Conservation (phyloP, 2,113 vertebrate species). For the Callipepla californica region DNA sequence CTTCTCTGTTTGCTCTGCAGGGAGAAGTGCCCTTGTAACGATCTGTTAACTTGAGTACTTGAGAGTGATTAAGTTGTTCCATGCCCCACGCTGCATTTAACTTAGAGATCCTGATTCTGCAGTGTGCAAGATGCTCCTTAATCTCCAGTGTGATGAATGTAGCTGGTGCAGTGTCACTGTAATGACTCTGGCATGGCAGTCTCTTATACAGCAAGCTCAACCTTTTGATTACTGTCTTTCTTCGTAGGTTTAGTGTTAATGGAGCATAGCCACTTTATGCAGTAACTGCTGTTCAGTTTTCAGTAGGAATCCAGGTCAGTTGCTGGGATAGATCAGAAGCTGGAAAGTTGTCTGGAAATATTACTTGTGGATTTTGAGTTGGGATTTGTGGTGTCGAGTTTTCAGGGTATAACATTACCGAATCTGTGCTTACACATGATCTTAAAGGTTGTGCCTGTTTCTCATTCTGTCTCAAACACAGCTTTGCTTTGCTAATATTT, state of each 20-base stretch:
- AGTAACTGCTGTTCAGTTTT: neutral
- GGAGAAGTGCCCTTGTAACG: neutral
- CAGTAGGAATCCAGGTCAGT: neutral
- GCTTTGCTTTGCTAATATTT: neutral
- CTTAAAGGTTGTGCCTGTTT: neutral
- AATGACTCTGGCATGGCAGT: accelerated
- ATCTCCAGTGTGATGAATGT: accelerated
- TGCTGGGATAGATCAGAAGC: neutral
- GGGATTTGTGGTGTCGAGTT: accelerated
- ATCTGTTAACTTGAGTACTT: neutral
- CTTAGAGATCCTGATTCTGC: neutral
- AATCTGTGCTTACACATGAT: neutral
- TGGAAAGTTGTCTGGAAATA: neutral
- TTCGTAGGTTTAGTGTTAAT: neutral
- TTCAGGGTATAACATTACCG: neutral
- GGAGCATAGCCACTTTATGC: neutral
- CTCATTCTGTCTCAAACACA: neutral
- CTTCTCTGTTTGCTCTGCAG: neutral
- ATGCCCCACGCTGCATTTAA: too few species aligned
- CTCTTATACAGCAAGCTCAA: accelerated
- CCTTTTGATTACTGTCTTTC: accelerated
- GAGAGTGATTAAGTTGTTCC: neutral
- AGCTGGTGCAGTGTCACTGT: neutral
- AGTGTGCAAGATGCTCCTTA: neutral
- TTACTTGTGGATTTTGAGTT: neutral